These are phyloP conservation scores for Podargus strigoides DNA, from an alignment of 2,797 vertebrate genomes.

Conservation along the genomic window DNA sequence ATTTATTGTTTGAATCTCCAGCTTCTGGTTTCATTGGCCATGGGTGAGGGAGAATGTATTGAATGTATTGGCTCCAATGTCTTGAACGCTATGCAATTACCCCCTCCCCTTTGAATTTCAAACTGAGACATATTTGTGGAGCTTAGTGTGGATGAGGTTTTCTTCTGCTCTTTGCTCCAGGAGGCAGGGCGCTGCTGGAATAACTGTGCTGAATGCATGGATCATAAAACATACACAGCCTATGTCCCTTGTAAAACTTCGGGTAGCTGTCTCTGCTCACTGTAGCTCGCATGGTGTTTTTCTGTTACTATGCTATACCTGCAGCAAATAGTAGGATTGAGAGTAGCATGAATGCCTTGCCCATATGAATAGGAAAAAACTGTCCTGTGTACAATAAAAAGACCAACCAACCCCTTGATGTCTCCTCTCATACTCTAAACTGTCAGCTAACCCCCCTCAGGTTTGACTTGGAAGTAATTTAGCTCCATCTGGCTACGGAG, in stretches of 20 bases:
- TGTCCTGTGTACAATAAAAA: background rate
- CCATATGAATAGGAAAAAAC: background rate
- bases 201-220: background rate
- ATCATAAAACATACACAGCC: background rate
- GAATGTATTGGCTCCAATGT: background rate
- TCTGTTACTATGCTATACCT: background rate
- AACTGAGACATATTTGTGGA: background rate
- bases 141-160: background rate
- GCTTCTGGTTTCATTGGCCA: background rate
- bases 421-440: background rate
- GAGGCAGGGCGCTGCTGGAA: background rate
- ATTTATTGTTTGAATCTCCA: background rate
- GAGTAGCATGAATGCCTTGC: background rate
- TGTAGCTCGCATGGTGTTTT: background rate
- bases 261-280: background rate
- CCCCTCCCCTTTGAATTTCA: background rate
- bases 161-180: background rate
- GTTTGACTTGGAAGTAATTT: background rate
- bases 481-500: background rate
- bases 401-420: rapidly evolving
- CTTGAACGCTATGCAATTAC: rapidly evolving
- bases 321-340: background rate
- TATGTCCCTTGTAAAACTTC: background rate
- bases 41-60: background rate
- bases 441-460: background rate